Evolutionary conservation across 2,888 invertebrate species (phyloP), one percentile per base, ranked within the genome.

Genomic region (Salticus scenicus): DNA sequence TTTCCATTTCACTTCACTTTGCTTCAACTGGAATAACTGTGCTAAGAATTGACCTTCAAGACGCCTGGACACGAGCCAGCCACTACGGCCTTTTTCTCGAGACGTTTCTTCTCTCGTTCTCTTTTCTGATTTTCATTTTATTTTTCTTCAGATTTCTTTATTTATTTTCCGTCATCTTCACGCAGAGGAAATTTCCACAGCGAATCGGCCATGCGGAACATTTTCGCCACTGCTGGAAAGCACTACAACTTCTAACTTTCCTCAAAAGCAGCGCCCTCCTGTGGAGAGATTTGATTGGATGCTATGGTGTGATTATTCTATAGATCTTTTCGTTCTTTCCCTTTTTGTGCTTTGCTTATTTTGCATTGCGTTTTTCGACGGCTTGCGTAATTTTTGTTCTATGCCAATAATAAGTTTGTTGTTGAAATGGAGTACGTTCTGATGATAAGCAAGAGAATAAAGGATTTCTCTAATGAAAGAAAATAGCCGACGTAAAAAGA

Each of bases 51-150:
- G 84, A 84, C 84, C 84, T 84, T 84, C 78, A 78, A 77, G 66
- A 70, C 73, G 73, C 74, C 84, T 84, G 84, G 84, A 78, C 78
- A 84, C 84, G 78, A 84, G 84, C 84, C 84, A 84, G 72, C 78
- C 78, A 73, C 67, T 77, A 72, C 67, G 71, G 73, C 78, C 74
- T 84, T 83, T n/a, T 82, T 57, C 24, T 57, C 27, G 72, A 83
- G 77, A 83, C 71, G 51, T 72, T 83, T 76, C 47, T 76, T 33
- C n/a, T n/a, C 47, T 66, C 33, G 17, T 67, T 37, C 28, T 63
- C 20, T 51, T 57, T 10, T 66, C 28, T 30, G 28, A 33, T 67
- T 20, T 67, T 67, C 24, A 7, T 63, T n/a, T 27, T 63, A 24
- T n/a, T 31, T 67, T 33, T 67, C 37, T 37, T 33, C 12, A 67